Evolutionary conservation across 2,888 invertebrate genomes (phyloP).

Genomic region (Drosophila mimetica): DNA sequence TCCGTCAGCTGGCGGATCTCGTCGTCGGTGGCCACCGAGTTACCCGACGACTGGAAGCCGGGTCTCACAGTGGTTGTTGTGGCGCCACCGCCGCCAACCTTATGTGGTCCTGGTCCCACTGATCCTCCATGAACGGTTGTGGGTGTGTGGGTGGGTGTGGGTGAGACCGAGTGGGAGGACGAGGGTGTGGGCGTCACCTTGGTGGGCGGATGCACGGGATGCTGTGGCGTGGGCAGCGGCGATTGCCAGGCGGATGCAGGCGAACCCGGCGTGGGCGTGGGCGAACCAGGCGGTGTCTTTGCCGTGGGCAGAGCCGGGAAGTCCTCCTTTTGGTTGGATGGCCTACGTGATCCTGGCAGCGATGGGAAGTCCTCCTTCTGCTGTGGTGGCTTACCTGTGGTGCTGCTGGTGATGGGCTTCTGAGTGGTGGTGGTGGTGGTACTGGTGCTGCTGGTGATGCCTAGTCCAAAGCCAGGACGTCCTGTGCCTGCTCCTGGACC

Average conservation of each 20-base stretch:
- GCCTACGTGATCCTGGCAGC: slow-evolving; percentile 70
- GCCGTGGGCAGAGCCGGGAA: slow-evolving; percentile 76
- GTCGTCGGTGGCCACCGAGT: slow-evolving; percentile 86
- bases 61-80: slow-evolving; percentile 76
- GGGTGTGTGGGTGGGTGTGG: slow-evolving; percentile 18
- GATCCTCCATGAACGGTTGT: slow-evolving; percentile 39
- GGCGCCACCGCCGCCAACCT: background rate
- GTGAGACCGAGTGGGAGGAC: slow-evolving; percentile 8
- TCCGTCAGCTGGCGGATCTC: slow-evolving; percentile 90
- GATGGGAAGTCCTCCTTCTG: slow-evolving; percentile 78
- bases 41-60: slow-evolving; percentile 82
- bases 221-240: slow-evolving; percentile 66
- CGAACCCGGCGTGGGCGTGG: slow-evolving; percentile 45
- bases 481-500: slow-evolving; percentile 38
- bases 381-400: slow-evolving; percentile 52
- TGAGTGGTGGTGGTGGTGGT: slow-evolving; percentile 57
- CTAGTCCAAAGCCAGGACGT: slow-evolving; percentile 69
- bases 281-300: slow-evolving; percentile 19
- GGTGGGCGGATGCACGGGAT: slow-evolving; percentile 33
- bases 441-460: slow-evolving; percentile 42
- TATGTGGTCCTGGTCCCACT: slow-evolving; percentile 50
- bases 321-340: slow-evolving; percentile 73
- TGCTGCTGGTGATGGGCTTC: slow-evolving; percentile 43
- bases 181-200: slow-evolving; percentile 13
- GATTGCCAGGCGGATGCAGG: slow-evolving; percentile 69